Conservation (phyloP, 2,797 vertebrate genomes). For the Aeoliscus strigatus region DNA sequence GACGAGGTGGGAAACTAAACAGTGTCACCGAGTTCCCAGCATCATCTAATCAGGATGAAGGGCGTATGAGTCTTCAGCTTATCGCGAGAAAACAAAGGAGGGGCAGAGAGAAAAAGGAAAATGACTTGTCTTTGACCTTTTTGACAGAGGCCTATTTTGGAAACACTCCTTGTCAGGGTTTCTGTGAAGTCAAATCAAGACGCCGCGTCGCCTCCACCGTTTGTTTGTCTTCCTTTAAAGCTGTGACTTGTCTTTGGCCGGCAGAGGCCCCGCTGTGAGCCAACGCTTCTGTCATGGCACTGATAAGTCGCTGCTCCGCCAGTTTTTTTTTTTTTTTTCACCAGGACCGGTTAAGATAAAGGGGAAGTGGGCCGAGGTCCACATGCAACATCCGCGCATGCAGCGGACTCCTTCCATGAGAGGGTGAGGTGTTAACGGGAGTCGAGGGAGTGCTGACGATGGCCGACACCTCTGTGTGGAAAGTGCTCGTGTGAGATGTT, state of each 20-base stretch:
- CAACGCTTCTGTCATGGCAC: constrained; percentile 4
- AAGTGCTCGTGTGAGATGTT: background rate
- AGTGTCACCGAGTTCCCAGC: too few species aligned
- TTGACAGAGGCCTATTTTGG: too few species aligned
- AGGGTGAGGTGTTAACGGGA: constrained; percentile 21
- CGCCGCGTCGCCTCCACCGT: background rate
- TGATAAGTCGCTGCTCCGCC: background rate
- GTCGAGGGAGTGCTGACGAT: constrained; percentile 6
- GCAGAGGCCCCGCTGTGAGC: background rate
- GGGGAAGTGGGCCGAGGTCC: constrained; percentile 22
- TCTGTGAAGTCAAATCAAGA: too few species aligned
- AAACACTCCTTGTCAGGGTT: too few species aligned
- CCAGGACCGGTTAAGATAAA: constrained; percentile 6
- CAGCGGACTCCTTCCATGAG: too few species aligned
- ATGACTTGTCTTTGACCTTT: too few species aligned
- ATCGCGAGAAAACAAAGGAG: too few species aligned
- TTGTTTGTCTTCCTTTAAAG: constrained; percentile 35
- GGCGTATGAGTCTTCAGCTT: too few species aligned
- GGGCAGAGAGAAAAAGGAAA: too few species aligned
- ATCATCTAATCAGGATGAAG: too few species aligned
- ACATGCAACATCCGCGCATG: constrained; percentile 1
- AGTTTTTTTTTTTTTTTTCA: background rate
- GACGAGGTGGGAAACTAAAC: too few species aligned
- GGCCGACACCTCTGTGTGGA: constrained; percentile 12
- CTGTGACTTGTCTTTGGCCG: constrained; percentile 16